Evolutionary conservation across 2,888 invertebrate species (phyloP), one percentile per base, ranked within the genome.

Genomic region (Aspidapion aeneum): DNA sequence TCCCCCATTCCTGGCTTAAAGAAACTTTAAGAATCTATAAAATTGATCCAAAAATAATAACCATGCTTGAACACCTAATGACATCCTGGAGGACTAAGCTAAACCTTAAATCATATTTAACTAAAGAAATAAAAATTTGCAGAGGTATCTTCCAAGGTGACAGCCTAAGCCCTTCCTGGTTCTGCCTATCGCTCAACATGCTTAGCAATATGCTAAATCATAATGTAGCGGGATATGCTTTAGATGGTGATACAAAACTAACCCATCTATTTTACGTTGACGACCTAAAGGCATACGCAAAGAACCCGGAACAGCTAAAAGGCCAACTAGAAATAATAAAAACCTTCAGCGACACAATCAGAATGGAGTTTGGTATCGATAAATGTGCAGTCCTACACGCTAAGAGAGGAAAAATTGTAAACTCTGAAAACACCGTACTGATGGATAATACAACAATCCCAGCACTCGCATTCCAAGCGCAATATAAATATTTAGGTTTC

Each of bases 321-420:
- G 52, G 52, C 52, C 5, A 52, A 52, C 19, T 52, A 9, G 52
- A 52, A 19, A 17, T 52, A 19, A 19, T 52, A 18, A 18, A 19
- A n/a, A 9, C 19, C 5, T 52, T 52, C n/a, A 52, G 52, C 17
- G 52, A 17, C 17, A n/a, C 17, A 18, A 52, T 52, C 5, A 52
- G n/a, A 52, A 52, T 52, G 52, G 19, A 52, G 19, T 52, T 52
- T 19, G 52, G 52, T 12, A 3, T 35, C 3, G 35, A 52, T 18
- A 52, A 52, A n/a, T 52, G 52, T n/a, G 17, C 52, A 17, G 52
- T 52, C n/a, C 7, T 52, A n/a, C 52, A 52, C 52, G 52, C 19
- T 7, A 52, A 52, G n/a, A 52, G 52, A 19, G 52, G 17, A 17
- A 52, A 19, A 52, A 52, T 52, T 17, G 17, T 52, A 3, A 7